Base-by-base conservation (phyloP, 2,888 invertebrate genomes). In the Rambutsinella grinnellia region DNA sequence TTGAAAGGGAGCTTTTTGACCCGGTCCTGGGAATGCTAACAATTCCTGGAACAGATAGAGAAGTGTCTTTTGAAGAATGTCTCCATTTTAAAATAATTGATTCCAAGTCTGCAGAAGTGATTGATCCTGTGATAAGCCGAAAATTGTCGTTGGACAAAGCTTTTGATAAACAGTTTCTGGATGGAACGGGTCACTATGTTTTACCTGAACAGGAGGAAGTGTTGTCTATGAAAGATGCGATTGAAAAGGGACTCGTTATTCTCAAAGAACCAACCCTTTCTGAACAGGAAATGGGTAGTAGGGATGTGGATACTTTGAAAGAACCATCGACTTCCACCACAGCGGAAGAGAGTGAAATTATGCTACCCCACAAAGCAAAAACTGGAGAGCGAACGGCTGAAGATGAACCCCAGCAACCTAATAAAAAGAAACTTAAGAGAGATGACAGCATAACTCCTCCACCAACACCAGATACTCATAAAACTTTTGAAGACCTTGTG, bases 21-120 rank as follows among this genome's bases (percentile, higher is more conserved):
- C 93, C 96, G 1, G 88, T 90, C 0, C 91, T 91, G 0, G 97
- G 98, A 2, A 88, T 94, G 44, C 95, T 97, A 84, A 91, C 92
- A 17, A 93, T 97, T 80, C 94, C 94, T 1, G 93, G 93, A 15
- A 95, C 96, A 5, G 95, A 96, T 86, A 89, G 94, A 82, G 88
- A 93, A 67, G 91, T 95, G 54, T 92, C 93, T 76, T 92, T 97
- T 82, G 92, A 94, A 86, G 96, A 97, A 86, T 95, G 97, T 83
- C 89, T 98, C 53, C 92, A 92, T 84, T 89, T 95, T 76, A 92
- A 93, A 85, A 92, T 98, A 24, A 93, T 98, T 56, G 93, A 96
- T 87, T 90, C 93, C 17, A 89, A 92, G 79, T 96, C 96, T 0
- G 95, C 94, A 15, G 87, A 91, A 65, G 94, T 97, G 0, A 87